Evolutionary conservation across 2,113 vertebrate species (phyloP).

Genomic region (Salvelinus sp.): DNA sequence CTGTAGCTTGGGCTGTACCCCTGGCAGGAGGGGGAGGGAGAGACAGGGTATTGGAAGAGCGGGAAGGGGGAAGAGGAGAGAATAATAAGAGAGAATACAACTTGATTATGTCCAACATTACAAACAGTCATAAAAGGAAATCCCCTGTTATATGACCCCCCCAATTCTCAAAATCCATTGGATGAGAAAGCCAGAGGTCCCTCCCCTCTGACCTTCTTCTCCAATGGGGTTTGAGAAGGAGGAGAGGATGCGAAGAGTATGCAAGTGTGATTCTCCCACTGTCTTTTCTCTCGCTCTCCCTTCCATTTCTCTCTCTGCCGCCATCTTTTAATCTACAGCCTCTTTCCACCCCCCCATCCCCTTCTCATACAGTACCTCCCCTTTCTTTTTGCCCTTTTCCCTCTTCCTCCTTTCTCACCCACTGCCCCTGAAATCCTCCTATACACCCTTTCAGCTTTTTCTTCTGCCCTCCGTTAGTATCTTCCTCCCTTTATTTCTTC

Average conservation of each 20-base stretch:
- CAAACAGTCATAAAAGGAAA: not conserved
- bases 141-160: not conserved
- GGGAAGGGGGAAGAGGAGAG: too few species aligned
- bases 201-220: too few species aligned
- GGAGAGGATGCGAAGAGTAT: too few species aligned
- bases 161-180: not conserved
- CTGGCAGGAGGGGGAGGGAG: conserved; percentile 53
- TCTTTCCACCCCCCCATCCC: not conserved
- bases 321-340: not conserved
- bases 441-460: not conserved
- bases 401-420: not conserved
- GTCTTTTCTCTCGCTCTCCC: not conserved
- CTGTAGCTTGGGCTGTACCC: conserved; percentile 76
- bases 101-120: not conserved
- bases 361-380: too few species aligned
- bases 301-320: not conserved
- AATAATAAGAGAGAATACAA: not conserved
- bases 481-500: not conserved
- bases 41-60: too few species aligned
- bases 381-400: not conserved
- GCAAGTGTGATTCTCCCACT: too few species aligned
- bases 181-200: too few species aligned
- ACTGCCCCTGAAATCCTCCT: too few species aligned
- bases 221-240: too few species aligned
- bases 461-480: not conserved